Evolutionary conservation across 2,888 invertebrate species (phyloP).

Genomic region (Palloptera scutellata): DNA sequence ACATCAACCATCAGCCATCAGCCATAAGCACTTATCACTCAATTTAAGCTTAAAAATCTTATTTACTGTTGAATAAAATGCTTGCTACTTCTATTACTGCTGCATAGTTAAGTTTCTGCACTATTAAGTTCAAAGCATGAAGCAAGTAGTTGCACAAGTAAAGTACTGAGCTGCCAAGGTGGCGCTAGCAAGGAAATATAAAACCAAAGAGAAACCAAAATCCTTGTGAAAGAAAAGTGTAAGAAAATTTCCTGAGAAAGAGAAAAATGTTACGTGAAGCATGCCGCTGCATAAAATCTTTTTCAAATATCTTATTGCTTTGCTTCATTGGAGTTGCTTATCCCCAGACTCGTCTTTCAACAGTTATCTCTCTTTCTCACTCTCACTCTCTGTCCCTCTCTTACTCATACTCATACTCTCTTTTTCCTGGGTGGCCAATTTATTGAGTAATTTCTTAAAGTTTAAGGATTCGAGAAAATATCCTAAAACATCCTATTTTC

Average conservation of each 20-base stretch:
- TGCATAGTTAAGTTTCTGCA: slow-evolving; percentile 6
- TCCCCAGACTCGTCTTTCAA: too few relatives aligned
- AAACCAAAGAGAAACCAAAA: too few relatives aligned
- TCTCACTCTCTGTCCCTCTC: too few relatives aligned
- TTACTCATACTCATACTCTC: slow-evolving; percentile 2
- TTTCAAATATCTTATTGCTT: too few relatives aligned
- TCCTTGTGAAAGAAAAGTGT: not conserved
- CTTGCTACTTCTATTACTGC: not conserved
- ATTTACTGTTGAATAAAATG: slow-evolving; percentile 6
- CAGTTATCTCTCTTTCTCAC: too few relatives aligned
- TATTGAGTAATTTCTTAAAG: not conserved
- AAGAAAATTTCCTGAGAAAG: not conserved
- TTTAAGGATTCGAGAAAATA: too few relatives aligned
- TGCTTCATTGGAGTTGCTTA: too few relatives aligned
- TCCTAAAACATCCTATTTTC: too few relatives aligned
- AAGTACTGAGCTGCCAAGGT: too few relatives aligned
- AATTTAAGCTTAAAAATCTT: slow-evolving; percentile 15
- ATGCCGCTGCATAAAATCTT: not conserved
- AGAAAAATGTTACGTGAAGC: not conserved
- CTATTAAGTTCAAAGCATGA: not conserved
- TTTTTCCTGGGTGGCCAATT: not conserved
- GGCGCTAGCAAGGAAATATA: too few relatives aligned
- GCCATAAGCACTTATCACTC: slow-evolving; percentile 13
- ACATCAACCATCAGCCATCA: not conserved
- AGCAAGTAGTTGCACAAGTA: not conserved